These are phyloP conservation scores for Hirtodrosophila confusa DNA, from an alignment of 2,888 invertebrate genomes.

Conservation along the genomic window DNA sequence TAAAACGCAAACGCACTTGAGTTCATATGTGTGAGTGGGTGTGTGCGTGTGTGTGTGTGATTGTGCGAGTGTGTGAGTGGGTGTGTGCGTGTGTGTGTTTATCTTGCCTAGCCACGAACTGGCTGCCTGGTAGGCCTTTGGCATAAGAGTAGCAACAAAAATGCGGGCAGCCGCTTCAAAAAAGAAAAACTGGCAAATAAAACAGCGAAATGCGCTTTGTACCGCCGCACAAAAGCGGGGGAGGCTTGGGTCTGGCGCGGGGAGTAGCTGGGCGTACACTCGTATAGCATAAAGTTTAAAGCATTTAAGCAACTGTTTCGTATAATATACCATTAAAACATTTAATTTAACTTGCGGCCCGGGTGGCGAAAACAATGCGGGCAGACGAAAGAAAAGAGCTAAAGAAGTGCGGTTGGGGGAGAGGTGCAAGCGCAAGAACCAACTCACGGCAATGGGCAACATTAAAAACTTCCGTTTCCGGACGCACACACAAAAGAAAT, in stretches of 20 bases:
- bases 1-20: constrained; percentile 72
- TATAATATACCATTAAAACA: constrained; percentile 42
- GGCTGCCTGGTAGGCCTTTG: constrained; percentile 59
- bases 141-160: constrained; percentile 66
- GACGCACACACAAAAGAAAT: constrained; percentile 60
- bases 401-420: constrained; percentile 13
- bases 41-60: constrained; percentile 6
- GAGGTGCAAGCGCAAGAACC: constrained; percentile 24
- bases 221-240: constrained; percentile 18
- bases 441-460: constrained; percentile 63
- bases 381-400: constrained; percentile 8
- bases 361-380: constrained; percentile 55
- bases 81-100: constrained; percentile 32
- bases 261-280: neutral
- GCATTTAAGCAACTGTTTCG: constrained; percentile 44
- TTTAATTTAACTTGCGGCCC: constrained; percentile 57
- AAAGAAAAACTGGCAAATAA: constrained; percentile 38
- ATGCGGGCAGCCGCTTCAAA: constrained; percentile 67
- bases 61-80: constrained; percentile 5
- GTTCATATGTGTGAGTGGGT: constrained; percentile 1
- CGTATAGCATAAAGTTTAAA: constrained; percentile 35
- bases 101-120: constrained; percentile 61
- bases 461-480: constrained; percentile 80
- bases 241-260: too few relatives aligned
- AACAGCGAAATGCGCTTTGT: constrained; percentile 65